Conservation (phyloP, 2,888 invertebrate species). For the Hyposoter dolosus region DNA sequence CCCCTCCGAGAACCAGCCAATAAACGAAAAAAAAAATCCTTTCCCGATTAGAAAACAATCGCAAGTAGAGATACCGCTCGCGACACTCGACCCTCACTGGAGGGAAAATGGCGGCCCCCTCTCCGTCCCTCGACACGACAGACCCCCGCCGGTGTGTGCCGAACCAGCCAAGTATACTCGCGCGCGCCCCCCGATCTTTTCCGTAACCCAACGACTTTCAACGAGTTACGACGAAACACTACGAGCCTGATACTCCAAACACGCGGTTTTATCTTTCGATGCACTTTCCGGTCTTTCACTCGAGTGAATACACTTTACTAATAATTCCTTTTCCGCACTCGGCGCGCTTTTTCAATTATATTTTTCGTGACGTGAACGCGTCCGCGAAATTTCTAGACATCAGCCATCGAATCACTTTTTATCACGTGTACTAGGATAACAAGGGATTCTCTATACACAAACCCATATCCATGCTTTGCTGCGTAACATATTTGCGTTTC, state of each 20-base stretch:
- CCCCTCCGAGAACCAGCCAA: slow-evolving; percentile 66
- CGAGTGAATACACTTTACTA: background rate
- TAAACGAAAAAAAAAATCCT: slow-evolving; percentile 70
- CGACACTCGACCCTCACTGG: slow-evolving; percentile 82
- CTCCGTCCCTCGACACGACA: slow-evolving; percentile 46
- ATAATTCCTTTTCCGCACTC: background rate
- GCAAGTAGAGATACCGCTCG: slow-evolving; percentile 74
- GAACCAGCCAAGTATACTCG: slow-evolving; percentile 70
- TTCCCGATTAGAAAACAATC: slow-evolving; percentile 67
- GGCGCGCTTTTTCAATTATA: background rate
- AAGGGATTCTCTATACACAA: background rate
- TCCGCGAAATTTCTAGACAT: background rate
- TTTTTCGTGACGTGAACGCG: background rate
- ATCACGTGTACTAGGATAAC: background rate
- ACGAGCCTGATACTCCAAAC: slow-evolving; percentile 50
- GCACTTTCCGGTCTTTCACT: background rate
- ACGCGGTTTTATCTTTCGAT: slow-evolving; percentile 35
- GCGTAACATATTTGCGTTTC: background rate
- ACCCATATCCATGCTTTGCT: background rate
- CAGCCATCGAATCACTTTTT: background rate
- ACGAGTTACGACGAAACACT: slow-evolving; percentile 56
- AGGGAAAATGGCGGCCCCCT: slow-evolving; percentile 84
- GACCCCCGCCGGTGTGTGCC: slow-evolving; percentile 70
- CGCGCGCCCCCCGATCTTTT: slow-evolving; percentile 81
- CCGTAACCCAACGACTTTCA: slow-evolving; percentile 74